A percentile compares a stretch with the other conserved stretches of the same genome.
Evolutionary conservation across 2,888 invertebrate species (phyloP).

Genomic region (Apamea anceps): DNA sequence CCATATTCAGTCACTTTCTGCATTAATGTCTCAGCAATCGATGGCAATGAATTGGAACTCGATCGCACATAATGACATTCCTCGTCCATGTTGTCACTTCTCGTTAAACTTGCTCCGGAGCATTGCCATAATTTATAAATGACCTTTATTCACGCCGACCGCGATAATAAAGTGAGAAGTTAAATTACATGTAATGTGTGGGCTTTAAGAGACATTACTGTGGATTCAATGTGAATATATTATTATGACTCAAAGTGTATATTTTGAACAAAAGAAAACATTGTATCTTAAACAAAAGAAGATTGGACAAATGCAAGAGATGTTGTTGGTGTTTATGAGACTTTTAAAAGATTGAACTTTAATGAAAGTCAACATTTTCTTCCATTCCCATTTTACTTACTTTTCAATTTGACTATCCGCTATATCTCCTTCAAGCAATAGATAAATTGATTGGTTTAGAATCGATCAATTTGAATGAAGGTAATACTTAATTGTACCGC

Average conservation of each 20-base stretch:
- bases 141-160: conserved; percentile 65
- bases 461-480: not conserved
- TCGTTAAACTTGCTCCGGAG: conserved; percentile 67
- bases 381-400: not conserved
- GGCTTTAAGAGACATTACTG: conserved; percentile 49
- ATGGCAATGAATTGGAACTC: conserved; percentile 67
- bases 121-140: conserved; percentile 68
- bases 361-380: not conserved
- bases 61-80: conserved; percentile 68
- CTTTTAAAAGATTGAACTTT: not conserved
- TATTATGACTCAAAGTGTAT: conserved; percentile 18
- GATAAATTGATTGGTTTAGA: not conserved
- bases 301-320: not conserved
- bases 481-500: not conserved
- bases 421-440: not conserved
- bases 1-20: conserved; percentile 50
- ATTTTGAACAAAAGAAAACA: conserved; percentile 22
- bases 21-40: conserved; percentile 58
- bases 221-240: conserved; percentile 34
- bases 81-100: conserved; percentile 67
- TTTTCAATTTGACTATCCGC: not conserved
- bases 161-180: conserved; percentile 54
- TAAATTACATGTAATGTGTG: conserved; percentile 55
- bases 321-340: not conserved
- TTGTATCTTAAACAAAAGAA: conserved; percentile 28